Conservation (phyloP, 2,888 invertebrate species). For the Sisyra terminalis region DNA sequence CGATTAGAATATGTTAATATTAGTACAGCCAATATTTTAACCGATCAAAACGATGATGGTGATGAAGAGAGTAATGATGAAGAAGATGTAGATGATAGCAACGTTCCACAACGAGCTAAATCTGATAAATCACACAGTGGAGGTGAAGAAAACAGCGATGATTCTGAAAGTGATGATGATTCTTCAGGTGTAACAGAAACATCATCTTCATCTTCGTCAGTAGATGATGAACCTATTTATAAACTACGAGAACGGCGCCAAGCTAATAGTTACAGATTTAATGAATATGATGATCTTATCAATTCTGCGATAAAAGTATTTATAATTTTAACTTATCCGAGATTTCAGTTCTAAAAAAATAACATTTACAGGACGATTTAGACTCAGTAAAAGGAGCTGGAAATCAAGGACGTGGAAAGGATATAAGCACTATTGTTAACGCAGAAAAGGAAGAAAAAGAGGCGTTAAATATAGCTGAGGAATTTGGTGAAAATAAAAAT, state of each 20-base stretch:
- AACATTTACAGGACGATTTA: constrained; percentile 42
- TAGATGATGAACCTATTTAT: constrained; percentile 59
- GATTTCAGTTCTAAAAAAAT: neutral
- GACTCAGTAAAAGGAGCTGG: constrained; percentile 61
- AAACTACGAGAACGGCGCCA: constrained; percentile 66
- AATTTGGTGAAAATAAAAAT: constrained; percentile 15
- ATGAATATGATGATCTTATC: constrained; percentile 91
- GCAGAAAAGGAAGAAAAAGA: constrained; percentile 49
- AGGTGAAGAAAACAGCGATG: constrained; percentile 22
- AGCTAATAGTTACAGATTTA: constrained; percentile 68
- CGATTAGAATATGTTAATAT: constrained; percentile 59
- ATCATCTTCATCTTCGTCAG: constrained; percentile 14
- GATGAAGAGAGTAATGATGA: constrained; percentile 14
- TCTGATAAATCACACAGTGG: constrained; percentile 18
- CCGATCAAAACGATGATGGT: constrained; percentile 14
- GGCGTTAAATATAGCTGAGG: constrained; percentile 15
- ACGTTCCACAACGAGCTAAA: constrained; percentile 18
- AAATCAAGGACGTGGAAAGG: constrained; percentile 73
- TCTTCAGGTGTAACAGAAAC: constrained; percentile 17
- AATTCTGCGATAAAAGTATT: constrained; percentile 69
- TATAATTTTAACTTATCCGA: neutral
- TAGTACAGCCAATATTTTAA: constrained; percentile 52
- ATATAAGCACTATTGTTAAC: constrained; percentile 79
- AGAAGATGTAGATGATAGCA: constrained; percentile 16
- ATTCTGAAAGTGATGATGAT: constrained; percentile 18